Conservation (phyloP, 2,113 vertebrate genomes). For the Colius striatus region DNA sequence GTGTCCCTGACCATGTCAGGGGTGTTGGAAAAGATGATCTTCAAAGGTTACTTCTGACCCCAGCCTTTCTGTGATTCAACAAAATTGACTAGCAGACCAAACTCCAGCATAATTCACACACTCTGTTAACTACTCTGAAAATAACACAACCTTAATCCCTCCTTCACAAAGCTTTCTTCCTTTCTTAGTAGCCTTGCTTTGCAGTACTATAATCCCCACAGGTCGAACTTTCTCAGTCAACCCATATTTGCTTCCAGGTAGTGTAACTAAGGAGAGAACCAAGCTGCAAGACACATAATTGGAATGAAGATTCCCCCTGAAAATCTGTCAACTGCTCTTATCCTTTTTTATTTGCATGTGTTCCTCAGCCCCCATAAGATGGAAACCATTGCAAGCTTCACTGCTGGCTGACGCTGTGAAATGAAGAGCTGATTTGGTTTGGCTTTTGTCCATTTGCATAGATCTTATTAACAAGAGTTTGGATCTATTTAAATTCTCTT, state of each 20-base stretch:
- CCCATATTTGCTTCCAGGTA: rapidly evolving
- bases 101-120: neutral
- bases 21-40: neutral
- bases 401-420: neutral
- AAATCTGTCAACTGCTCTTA: neutral
- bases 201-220: neutral
- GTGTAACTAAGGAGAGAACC: neutral
- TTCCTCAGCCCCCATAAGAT: neutral
- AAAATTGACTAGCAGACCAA: neutral
- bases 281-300: neutral
- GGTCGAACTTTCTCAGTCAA: neutral
- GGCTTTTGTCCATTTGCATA: neutral
- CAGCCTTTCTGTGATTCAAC: neutral
- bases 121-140: neutral
- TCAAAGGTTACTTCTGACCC: neutral
- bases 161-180: neutral
- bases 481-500: neutral
- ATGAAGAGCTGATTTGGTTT: neutral
- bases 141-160: neutral
- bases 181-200: neutral
- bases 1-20: neutral
- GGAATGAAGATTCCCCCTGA: neutral
- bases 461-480: neutral
- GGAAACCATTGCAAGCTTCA: neutral
- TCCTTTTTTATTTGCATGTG: neutral